phyloP scores from a whole-genome alignment of 2,888 invertebrate genomes.

The Agrochola litura region DNA sequence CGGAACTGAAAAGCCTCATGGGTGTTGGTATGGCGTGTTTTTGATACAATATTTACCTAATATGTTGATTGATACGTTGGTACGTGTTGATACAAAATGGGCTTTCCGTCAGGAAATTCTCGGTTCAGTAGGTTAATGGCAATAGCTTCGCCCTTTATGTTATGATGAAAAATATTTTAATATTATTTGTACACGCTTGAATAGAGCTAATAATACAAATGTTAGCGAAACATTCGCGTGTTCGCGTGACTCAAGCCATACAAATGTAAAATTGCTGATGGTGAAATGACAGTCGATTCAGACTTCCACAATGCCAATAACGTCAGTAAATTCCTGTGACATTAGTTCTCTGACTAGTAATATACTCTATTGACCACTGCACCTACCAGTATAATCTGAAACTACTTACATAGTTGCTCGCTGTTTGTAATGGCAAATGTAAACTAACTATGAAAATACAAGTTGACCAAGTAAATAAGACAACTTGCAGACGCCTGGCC shows the following conservation, averaged over 20 bases:
- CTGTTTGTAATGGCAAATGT: background rate
- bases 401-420: too few relatives aligned
- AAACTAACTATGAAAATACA: background rate
- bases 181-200: background rate
- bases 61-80: too few relatives aligned
- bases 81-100: constrained; percentile 4
- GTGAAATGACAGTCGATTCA: constrained; percentile 8
- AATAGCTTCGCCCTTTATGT: background rate
- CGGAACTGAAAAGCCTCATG: constrained; percentile 25
- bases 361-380: background rate
- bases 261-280: constrained; percentile 13
- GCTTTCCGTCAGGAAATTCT: background rate
- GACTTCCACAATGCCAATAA: constrained; percentile 23
- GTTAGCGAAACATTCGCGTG: background rate
- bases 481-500: background rate
- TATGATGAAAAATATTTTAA: background rate
- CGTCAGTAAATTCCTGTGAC: constrained; percentile 15
- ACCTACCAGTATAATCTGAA: background rate
- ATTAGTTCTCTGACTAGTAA: constrained; percentile 5
- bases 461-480: background rate
- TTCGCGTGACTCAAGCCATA: background rate
- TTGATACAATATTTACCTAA: too few relatives aligned
- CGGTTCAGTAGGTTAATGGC: too few relatives aligned
- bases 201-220: background rate
- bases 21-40: background rate